Conservation (phyloP, 2,113 vertebrate species). For the Carollia perspicillata region DNA sequence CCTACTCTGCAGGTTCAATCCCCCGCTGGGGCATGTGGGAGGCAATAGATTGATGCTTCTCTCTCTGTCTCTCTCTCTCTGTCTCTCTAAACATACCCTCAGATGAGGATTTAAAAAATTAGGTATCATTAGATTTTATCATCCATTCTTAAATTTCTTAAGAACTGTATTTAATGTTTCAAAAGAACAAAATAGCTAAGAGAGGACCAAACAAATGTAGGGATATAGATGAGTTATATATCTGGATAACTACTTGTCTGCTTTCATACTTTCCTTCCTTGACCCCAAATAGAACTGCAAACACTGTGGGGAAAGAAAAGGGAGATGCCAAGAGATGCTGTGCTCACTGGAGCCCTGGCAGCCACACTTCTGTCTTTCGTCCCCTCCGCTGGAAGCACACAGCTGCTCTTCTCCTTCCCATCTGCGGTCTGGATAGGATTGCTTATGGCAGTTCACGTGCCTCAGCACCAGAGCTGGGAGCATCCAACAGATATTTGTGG, state of each 20-base stretch:
- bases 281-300: background rate
- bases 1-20: too few species aligned
- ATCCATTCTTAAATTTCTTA: background rate
- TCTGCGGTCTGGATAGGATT: background rate
- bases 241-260: background rate
- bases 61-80: too few species aligned
- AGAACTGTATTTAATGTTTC: background rate
- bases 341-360: background rate
- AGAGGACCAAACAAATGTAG: background rate
- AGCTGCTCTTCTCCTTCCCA: background rate
- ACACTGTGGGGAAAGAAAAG: background rate
- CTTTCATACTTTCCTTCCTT: background rate
- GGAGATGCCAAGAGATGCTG: background rate
- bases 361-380: too few species aligned
- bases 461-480: background rate
- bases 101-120: background rate
- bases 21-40: too few species aligned
- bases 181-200: background rate
- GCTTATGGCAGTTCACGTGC: background rate
- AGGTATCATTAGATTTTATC: background rate
- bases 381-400: background rate
- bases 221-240: background rate
- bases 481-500: background rate
- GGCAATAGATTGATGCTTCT: too few species aligned
- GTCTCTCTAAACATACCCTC: too few species aligned